Conservation (phyloP, 2,888 invertebrate genomes). For the Microctonus aethiopoides region DNA sequence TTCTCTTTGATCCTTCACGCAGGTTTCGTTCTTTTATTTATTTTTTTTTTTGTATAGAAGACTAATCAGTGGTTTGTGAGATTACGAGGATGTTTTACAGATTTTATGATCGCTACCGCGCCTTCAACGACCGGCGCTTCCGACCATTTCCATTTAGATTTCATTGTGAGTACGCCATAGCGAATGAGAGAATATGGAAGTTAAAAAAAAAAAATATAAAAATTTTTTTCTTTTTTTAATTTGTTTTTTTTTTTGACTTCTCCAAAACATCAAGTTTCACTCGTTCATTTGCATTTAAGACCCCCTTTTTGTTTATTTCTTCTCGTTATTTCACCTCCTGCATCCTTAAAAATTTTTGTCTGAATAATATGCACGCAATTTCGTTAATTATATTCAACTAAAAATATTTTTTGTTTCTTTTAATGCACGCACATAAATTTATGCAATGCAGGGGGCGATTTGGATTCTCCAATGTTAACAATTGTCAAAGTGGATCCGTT, state of each 20-base stretch:
- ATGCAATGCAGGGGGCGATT: constrained; percentile 58
- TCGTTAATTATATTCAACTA: background rate
- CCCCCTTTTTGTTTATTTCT: background rate
- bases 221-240: constrained; percentile 12
- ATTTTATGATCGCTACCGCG: constrained; percentile 67
- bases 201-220: constrained; percentile 6
- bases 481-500: constrained; percentile 81
- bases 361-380: background rate
- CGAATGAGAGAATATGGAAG: background rate
- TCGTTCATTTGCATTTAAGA: constrained; percentile 16
- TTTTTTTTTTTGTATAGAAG: background rate
- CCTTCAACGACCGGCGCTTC: constrained; percentile 59
- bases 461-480: constrained; percentile 70
- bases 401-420: constrained; percentile 5
- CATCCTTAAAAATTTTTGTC: background rate
- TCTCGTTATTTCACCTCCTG: background rate
- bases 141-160: constrained; percentile 61
- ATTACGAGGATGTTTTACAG: constrained; percentile 59
- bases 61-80: constrained; percentile 32
- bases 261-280: background rate
- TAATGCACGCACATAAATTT: background rate
- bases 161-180: constrained; percentile 58
- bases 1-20: background rate
- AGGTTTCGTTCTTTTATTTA: background rate
- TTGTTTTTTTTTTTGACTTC: constrained; percentile 10